Conservation (phyloP, 2,113 vertebrate genomes). For the Oxyura jamaicensis region DNA sequence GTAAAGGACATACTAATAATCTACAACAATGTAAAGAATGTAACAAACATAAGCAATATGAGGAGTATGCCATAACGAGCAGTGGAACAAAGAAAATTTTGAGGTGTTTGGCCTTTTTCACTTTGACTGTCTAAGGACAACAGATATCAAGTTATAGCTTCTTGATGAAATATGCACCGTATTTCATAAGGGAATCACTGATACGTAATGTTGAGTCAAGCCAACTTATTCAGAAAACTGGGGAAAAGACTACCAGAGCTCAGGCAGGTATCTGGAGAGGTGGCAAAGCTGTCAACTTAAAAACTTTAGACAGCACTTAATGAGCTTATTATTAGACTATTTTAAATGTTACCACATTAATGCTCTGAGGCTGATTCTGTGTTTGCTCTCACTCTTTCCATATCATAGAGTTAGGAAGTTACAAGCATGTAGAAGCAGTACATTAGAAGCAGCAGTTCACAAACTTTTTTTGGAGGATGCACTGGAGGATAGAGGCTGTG, state of each 20-base stretch:
- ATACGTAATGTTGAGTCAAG: background rate
- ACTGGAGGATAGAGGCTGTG: background rate
- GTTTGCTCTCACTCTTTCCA: background rate
- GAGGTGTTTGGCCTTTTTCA: background rate
- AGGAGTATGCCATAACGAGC: background rate
- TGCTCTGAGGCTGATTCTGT: background rate
- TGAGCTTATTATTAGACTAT: background rate
- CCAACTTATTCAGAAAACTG: background rate
- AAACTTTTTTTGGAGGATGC: too few relatives aligned
- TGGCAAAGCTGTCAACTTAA: background rate
- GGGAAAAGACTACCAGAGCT: background rate
- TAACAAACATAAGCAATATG: background rate
- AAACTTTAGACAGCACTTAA: background rate
- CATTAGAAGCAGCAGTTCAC: background rate
- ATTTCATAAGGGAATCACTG: background rate
- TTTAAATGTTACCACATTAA: too few relatives aligned
- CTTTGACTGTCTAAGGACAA: background rate
- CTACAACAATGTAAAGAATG: background rate
- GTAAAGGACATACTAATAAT: background rate
- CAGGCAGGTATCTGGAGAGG: background rate
- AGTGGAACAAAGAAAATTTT: background rate
- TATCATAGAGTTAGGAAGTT: background rate
- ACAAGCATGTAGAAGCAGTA: too few relatives aligned
- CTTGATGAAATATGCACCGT: background rate
- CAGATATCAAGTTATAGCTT: background rate